Evolutionary conservation across 2,888 invertebrate genomes (phyloP), one percentile per base, ranked within the genome.

Genomic region (Melanophora roralis): DNA sequence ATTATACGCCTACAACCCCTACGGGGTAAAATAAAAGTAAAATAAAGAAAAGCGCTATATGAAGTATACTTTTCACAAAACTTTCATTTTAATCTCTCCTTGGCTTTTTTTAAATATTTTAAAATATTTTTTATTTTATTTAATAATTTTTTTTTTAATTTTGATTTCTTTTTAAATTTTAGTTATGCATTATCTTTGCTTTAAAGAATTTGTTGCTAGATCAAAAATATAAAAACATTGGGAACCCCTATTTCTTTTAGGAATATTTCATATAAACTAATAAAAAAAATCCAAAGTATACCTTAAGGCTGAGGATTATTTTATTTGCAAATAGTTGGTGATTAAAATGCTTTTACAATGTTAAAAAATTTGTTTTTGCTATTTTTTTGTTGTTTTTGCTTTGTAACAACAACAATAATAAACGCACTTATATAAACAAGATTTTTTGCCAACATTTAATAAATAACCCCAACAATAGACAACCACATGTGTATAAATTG

Each of bases 401-500:
- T 5, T 5, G 27, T 27, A 27, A 5, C 3, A 27, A 6, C 27
- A 43, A 43, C 16, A 38, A 23, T 19, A 36, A 4, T 1, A 40
- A 32, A 45, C n/a, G 36, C 21, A 23, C 55, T 32, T 40, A 67
- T 51, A 60, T 23, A 9, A 23, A 53, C 38, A 49, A 62, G 60
- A 16, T 59, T 59, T 53, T 74, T 38, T 19, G 21, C 23, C 14
- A 32, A 49, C 49, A 59, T n/a, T 9, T n/a, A 36, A 72, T 23
- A 57, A 57, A 68, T 68, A 57, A 27, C 27, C 7, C 47, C 12
- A 60, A 65, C 74, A 69, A 69, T 57, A 51, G 65, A 65, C 65
- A 1, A 74, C 73, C 80, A 76, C 76, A 80, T 80, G 80, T 47
- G 76, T 53, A 80, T 80, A 80, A 73, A 80, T 80, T 80, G 64